Conservation (phyloP, 2,797 vertebrate genomes). For the Sebastes goodei region DNA sequence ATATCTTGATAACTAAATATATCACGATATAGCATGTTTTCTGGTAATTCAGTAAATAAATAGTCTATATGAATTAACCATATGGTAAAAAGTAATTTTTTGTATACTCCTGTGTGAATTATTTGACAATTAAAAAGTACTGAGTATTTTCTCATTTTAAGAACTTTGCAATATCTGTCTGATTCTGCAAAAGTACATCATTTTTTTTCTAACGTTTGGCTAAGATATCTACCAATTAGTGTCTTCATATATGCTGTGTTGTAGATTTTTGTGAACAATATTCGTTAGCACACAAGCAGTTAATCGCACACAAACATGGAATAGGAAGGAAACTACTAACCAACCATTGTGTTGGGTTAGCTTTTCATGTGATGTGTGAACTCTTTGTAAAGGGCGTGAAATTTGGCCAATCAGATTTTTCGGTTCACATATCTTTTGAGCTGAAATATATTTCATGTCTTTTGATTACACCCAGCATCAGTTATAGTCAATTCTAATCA, state of each 20-base stretch:
- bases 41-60: too few species aligned
- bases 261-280: neutral
- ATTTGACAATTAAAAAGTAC: too few species aligned
- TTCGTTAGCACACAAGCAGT: neutral
- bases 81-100: too few species aligned
- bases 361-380: neutral
- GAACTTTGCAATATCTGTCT: neutral
- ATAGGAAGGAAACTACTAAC: constrained; percentile 5
- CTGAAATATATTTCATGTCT: neutral
- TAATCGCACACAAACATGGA: neutral
- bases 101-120: too few species aligned
- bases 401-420: neutral
- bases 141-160: too few species aligned
- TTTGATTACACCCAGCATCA: neutral
- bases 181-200: neutral
- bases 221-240: neutral
- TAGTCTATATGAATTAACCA: too few species aligned
- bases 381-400: neutral
- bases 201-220: neutral
- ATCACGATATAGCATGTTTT: too few species aligned
- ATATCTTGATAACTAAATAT: too few species aligned
- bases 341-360: neutral
- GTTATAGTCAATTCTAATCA: neutral
- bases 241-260: neutral
- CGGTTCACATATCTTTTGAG: neutral